These are phyloP conservation scores for Saccopteryx leptura DNA, from an alignment of 2,113 vertebrate species.

Conservation along the genomic window DNA sequence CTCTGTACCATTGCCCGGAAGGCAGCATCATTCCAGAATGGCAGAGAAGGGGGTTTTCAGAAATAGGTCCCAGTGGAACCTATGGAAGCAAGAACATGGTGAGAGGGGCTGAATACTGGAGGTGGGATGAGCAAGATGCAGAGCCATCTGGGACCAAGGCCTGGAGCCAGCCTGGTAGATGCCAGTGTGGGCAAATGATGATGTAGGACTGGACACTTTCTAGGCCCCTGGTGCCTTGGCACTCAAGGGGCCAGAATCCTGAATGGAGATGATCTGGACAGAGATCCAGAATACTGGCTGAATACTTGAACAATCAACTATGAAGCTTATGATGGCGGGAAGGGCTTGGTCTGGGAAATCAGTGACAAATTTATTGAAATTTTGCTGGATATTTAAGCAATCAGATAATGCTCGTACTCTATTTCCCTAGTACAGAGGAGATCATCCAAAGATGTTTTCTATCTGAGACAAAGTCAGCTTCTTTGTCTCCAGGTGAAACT, in stretches of 20 bases:
- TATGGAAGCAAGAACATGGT: neutral
- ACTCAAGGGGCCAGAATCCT: neutral
- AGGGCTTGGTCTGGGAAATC: neutral
- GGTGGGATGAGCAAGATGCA: neutral
- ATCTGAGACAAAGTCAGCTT: neutral
- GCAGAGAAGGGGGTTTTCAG: neutral
- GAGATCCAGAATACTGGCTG: neutral
- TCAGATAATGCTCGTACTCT: neutral
- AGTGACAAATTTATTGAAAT: neutral
- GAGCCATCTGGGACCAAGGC: neutral
- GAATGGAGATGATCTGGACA: neutral
- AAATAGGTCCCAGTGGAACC: neutral
- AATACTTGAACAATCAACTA: too few relatives aligned
- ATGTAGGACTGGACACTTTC: accelerated
- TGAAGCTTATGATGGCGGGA: neutral
- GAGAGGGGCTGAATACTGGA: neutral
- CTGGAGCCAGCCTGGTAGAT: neutral
- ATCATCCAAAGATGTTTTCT: neutral
- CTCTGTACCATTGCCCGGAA: neutral
- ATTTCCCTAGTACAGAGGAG: neutral
- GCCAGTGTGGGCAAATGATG: too few relatives aligned
- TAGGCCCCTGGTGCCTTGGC: neutral
- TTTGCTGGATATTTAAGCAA: neutral
- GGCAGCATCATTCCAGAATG: accelerated
- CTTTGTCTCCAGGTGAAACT: neutral